A percentile compares a stretch with the other conserved stretches of the same genome.
These are phyloP conservation scores for Anomalospiza imberbis DNA, from an alignment of 2,797 vertebrate genomes.

Conservation along the genomic window DNA sequence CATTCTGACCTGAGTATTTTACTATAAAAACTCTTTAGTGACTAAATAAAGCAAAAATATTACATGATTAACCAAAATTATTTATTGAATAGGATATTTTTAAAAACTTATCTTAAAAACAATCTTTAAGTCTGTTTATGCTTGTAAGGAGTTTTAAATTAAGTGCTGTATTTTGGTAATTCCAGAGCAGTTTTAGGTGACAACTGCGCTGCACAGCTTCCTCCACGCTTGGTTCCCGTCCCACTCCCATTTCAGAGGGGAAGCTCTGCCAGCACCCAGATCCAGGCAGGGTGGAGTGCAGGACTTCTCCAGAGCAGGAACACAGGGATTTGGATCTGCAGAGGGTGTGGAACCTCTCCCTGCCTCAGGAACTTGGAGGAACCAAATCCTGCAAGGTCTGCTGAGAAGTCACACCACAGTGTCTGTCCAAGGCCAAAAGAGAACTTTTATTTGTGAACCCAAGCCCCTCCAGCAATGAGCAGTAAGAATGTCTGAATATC, in stretches of 20 bases:
- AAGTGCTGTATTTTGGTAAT: not conserved
- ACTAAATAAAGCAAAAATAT: not conserved
- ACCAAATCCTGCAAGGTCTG: not conserved
- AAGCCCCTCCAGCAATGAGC: fast-evolving
- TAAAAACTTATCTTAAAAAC: not conserved
- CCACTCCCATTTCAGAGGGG: not conserved
- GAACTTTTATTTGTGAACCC: not conserved
- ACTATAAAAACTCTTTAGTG: not conserved
- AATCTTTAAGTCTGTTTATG: not conserved
- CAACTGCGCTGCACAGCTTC: not conserved
- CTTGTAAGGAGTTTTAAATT: not conserved
- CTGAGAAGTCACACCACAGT: no score
- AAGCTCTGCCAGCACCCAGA: not conserved
- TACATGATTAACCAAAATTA: not conserved
- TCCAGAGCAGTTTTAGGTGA: not conserved
- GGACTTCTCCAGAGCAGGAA: fast-evolving
- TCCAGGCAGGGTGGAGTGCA: fast-evolving
- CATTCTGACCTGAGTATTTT: not conserved
- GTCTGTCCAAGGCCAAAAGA: not conserved
- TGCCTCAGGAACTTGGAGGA: not conserved
- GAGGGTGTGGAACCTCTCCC: not conserved
- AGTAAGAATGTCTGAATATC: fast-evolving
- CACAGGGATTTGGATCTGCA: fast-evolving
- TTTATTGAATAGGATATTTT: not conserved
- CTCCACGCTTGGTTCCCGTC: not conserved